Conservation (phyloP, 2,888 invertebrate species). For the Corythucha ciliata region DNA sequence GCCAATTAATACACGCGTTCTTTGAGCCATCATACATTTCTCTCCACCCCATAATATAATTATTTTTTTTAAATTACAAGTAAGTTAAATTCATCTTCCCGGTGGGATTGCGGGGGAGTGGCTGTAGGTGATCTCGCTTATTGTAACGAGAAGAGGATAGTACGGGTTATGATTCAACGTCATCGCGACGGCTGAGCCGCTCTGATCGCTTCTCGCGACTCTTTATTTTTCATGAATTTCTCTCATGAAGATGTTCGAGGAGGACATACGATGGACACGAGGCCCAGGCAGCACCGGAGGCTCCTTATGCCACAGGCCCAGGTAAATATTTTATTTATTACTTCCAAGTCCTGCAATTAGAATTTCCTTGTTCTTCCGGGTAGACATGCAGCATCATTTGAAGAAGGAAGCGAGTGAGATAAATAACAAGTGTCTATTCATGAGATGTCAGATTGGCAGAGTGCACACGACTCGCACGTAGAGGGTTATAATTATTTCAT, state of each 20-base stretch:
- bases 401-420: too few species aligned
- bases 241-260: constrained; percentile 36
- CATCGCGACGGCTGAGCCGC: not conserved
- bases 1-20: too few species aligned
- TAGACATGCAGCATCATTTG: not conserved
- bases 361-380: not conserved
- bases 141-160: not conserved
- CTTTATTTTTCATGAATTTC: too few species aligned
- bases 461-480: too few species aligned
- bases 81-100: too few species aligned
- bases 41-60: too few species aligned
- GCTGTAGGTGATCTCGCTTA: not conserved
- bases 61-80: too few species aligned
- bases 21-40: too few species aligned
- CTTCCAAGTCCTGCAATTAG: constrained; percentile 1
- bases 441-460: too few species aligned
- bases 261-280: constrained; percentile 33
- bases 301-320: constrained; percentile 32
- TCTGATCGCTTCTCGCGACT: too few species aligned
- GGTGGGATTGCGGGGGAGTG: not conserved
- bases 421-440: too few species aligned
- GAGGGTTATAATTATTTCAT: too few species aligned
- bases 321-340: constrained; percentile 19
- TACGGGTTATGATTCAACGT: not conserved
- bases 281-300: constrained; percentile 31